A percentile compares a stretch with the other conserved stretches of the same genome.
Evolutionary conservation across 2,113 vertebrate genomes (phyloP).

Genomic region (Gadus macrocephalus): DNA sequence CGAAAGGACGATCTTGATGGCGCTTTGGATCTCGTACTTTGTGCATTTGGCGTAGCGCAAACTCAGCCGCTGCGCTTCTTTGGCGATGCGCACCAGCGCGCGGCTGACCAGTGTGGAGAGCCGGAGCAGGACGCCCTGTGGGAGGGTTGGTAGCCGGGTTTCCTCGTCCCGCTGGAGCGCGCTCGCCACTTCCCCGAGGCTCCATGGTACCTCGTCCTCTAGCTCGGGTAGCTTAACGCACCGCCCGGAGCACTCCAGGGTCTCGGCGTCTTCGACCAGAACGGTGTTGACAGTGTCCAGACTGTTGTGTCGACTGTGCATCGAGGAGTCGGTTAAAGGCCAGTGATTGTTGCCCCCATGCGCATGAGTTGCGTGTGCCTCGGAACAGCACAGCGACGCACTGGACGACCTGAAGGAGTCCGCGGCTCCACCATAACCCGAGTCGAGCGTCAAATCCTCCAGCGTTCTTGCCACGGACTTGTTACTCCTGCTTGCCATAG

Average conservation of each 20-base stretch:
- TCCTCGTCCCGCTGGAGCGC: constrained; percentile 79
- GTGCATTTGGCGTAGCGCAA: constrained; percentile 95
- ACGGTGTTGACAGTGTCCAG: constrained; percentile 97
- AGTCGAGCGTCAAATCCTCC: constrained; percentile 98
- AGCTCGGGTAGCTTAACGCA: constrained; percentile 96
- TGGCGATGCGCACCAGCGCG: constrained; percentile 84
- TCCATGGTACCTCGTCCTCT: constrained; percentile 94
- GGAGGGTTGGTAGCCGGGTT: constrained; percentile 62
- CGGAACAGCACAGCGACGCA: constrained; percentile 94
- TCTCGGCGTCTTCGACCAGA: constrained; percentile 95
- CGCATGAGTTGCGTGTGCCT: constrained; percentile 83
- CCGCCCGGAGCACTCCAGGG: constrained; percentile 94
- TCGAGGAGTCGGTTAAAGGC: constrained; percentile 89
- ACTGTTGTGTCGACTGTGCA: constrained; percentile 97
- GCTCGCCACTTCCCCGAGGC: constrained; percentile 88
- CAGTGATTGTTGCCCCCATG: constrained; percentile 88
- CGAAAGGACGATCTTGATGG: constrained; percentile 87
- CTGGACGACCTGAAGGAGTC: constrained; percentile 97
- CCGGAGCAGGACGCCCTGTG: constrained; percentile 77
- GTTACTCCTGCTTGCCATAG: constrained; percentile 89
- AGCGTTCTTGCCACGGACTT: constrained; percentile 89
- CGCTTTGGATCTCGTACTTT: constrained; percentile 93
- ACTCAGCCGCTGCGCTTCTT: constrained; percentile 91
- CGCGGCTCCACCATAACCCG: constrained; percentile 97
- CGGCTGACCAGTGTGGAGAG: constrained; percentile 87